Evolutionary conservation across 37 sponge, comb jelly and placozoan genomes (phyloP), one percentile per base, ranked within the genome.

Genomic region (Ephydatia muelleri): DNA sequence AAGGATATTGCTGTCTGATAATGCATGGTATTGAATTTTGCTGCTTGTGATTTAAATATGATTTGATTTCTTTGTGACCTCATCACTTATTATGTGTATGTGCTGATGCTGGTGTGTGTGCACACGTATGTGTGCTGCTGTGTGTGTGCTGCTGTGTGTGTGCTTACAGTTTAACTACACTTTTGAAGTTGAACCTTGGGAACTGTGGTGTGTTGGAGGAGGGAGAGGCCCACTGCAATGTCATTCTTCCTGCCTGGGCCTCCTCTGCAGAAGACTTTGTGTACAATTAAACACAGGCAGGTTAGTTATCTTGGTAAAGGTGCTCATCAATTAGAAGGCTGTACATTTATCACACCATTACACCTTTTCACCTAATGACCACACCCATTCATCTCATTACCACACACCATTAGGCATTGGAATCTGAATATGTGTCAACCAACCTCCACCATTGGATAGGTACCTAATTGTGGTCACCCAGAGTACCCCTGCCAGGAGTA

Each of bases 391-490:
- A n/a, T n/a, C n/a, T n/a, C n/a, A n/a, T n/a, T n/a, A n/a, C n/a
- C n/a, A n/a, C n/a, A n/a, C n/a, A n/a, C n/a, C n/a, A n/a, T n/a
- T n/a, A 94, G 94, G 94, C 94, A 67, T 77, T 94, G 37, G 97
- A 96, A 67, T 91, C 92, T 32, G 94, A 96, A 31, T 88, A 96
- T 88, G 97, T 96, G 9, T 93, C 94, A 16, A 33, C 82, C 29
- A 82, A 91, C 48, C 84, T 96, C 2, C 93, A 96, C 35, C 86
- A 91, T 43, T 96, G 97, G 97, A 93, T 96, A 28, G 97, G 93
- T 77, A 82, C 93, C 5, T 89, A 93, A 16, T 96, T 96, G 88
- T 94, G 97, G 28, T 96, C n/a, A n/a, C n/a, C n/a, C n/a, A n/a
- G n/a, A n/a, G n/a, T n/a, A n/a, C n/a, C n/a, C n/a, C n/a, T n/a